Evolutionary conservation across 2,888 invertebrate species (phyloP).

Genomic region (Drosophila gaucha): DNA sequence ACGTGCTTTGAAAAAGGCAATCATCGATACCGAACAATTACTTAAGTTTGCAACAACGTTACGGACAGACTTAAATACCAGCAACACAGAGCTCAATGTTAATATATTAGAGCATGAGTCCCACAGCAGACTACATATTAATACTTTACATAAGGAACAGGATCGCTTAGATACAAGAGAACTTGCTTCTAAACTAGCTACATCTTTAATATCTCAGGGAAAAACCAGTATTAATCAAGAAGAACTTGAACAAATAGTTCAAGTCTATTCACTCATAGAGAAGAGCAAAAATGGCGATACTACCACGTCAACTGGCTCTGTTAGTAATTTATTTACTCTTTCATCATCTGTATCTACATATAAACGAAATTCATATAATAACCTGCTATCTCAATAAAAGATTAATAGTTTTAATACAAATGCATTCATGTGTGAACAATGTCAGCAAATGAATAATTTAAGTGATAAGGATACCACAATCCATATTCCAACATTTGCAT

Average conservation of each 20-base stretch:
- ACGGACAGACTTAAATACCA: constrained; percentile 26
- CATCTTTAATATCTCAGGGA: constrained; percentile 92
- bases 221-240: constrained; percentile 92
- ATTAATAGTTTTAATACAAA: neutral
- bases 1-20: constrained; percentile 89
- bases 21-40: constrained; percentile 87
- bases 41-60: constrained; percentile 86
- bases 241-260: constrained; percentile 91
- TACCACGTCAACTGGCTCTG: neutral
- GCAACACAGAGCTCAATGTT: neutral
- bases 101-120: neutral
- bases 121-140: neutral
- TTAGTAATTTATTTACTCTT: neutral
- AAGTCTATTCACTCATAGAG: constrained; percentile 86
- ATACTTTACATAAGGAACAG: constrained; percentile 5
- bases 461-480: constrained; percentile 10
- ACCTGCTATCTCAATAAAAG: neutral
- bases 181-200: constrained; percentile 90
- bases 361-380: neutral
- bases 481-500: constrained; percentile 4
- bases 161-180: constrained; percentile 84
- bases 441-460: neutral
- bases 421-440: neutral
- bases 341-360: neutral
- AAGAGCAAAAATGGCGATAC: constrained; percentile 71